Percentiles rank a stretch among this genome's conserved stretches.
Conservation (phyloP, 2,113 vertebrate species). For the Agapornis roseicollis region DNA sequence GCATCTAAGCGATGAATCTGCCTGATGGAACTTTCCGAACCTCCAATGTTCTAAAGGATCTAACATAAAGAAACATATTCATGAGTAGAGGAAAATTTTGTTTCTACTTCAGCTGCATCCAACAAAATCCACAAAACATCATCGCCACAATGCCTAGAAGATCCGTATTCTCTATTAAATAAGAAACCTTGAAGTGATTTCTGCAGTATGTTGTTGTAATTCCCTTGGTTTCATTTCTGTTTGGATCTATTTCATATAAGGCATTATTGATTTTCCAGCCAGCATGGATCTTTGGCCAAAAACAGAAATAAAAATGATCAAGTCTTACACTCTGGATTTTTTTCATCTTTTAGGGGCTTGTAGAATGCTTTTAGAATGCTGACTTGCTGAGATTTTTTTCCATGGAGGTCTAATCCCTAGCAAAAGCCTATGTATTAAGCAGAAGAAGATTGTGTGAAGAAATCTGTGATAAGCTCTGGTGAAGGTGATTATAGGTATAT, state of each 20-base stretch:
- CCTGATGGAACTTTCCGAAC: neutral
- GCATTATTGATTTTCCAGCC: neutral
- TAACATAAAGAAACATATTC: neutral
- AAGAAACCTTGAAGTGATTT: neutral
- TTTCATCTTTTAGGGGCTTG: neutral
- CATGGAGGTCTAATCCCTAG: neutral
- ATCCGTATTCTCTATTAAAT: neutral
- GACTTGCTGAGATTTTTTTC: neutral
- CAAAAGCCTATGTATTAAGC: neutral
- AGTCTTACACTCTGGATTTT: neutral
- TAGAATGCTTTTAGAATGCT: neutral
- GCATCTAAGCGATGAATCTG: neutral
- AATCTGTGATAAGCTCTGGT: neutral
- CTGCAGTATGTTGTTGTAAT: neutral
- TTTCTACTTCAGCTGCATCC: neutral
- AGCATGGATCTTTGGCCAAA: neutral
- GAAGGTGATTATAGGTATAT: neutral
- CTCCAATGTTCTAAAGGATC: neutral
- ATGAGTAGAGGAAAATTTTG: neutral
- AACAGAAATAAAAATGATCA: neutral
- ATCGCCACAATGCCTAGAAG: neutral
- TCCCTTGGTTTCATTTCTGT: slow-evolving; percentile 14
- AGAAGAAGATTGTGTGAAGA: neutral
- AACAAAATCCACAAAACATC: neutral
- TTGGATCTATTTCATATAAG: slow-evolving; percentile 16